Percentiles rank a stretch among this genome's conserved stretches.
These are phyloP conservation scores for Corella eumyota DNA, from an alignment of 23 tunicate genomes.

Conservation along the genomic window DNA sequence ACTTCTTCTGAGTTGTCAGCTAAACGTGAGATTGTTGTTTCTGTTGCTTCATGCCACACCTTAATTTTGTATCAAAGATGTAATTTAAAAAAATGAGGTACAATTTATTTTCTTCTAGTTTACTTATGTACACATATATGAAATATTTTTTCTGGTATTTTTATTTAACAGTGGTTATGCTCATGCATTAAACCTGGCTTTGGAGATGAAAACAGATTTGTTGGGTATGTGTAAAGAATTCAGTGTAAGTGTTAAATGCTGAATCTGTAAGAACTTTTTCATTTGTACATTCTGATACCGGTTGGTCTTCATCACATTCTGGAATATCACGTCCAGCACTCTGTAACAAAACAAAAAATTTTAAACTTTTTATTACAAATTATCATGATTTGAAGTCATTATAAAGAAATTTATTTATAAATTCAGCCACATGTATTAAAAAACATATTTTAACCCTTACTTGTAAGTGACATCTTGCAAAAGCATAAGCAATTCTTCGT, in stretches of 20 bases:
- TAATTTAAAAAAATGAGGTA: neutral
- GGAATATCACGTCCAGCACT: conserved; percentile 78
- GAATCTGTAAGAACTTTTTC: conserved; percentile 33
- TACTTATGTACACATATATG: no score
- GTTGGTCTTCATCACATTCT: conserved; percentile 34
- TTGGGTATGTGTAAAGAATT: conserved; percentile 78
- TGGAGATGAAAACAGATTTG: conserved; percentile 92
- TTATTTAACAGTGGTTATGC: no score
- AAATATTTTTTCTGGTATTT: no score
- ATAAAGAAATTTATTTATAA: neutral
- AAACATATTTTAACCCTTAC: no score
- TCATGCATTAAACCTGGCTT: no score
- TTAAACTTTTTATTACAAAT: neutral
- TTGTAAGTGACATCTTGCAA: conserved; percentile 77
- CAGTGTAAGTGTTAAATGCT: conserved; percentile 78
- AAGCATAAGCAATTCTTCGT: conserved; percentile 83
- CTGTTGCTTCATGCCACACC: conserved; percentile 95
- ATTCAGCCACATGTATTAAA: no score
- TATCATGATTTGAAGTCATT: neutral
- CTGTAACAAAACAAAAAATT: conserved; percentile 8
- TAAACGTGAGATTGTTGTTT: conserved; percentile 56
- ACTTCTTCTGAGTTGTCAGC: conserved; percentile 82
- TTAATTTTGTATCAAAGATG: neutral
- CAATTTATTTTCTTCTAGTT: neutral
- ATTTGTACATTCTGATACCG: conserved; percentile 62